Conservation (phyloP, 37 sponge, comb jelly and placozoan genomes). For the Halichondria panicea region DNA sequence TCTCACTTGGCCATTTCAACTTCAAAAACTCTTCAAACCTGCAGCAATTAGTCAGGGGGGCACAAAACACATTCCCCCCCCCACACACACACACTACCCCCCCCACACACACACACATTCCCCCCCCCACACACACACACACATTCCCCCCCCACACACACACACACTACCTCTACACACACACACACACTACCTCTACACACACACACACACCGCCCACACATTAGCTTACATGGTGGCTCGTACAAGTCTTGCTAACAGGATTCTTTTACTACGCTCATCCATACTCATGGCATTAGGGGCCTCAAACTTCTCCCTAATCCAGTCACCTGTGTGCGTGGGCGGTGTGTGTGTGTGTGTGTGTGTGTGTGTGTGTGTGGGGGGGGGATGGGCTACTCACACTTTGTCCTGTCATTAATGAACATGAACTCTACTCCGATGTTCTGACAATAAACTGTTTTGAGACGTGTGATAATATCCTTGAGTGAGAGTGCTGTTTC, state of each 20-base stretch:
- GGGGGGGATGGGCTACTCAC: slow-evolving; percentile 35
- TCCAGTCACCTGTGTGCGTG: slow-evolving; percentile 62
- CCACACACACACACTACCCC: slow-evolving; percentile 2
- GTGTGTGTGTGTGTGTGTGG: no score
- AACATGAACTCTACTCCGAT: slow-evolving; percentile 95
- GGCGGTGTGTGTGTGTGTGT: neutral
- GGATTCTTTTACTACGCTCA: slow-evolving; percentile 51
- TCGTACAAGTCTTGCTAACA: slow-evolving; percentile 73
- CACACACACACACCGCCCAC: no score
- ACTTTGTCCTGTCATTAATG: slow-evolving; percentile 69
- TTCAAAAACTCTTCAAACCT: slow-evolving; percentile 96
- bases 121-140: no score
- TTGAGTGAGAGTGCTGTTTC: slow-evolving; percentile 57
- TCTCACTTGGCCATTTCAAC: slow-evolving; percentile 94
- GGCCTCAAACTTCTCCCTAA: slow-evolving; percentile 81
- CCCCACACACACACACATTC: no score
- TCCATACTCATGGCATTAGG: slow-evolving; percentile 62
- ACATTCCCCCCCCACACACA: slow-evolving; percentile 28
- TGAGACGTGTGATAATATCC: slow-evolving; percentile 76
- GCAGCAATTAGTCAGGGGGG: slow-evolving; percentile 10
- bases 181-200: no score
- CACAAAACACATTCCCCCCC: neutral
- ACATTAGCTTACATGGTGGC: slow-evolving; percentile 78
- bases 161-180: no score
- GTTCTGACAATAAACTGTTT: slow-evolving; percentile 66